Evolutionary conservation across 2,797 vertebrate species (phyloP).

Genomic region (Aythya fuligula): DNA sequence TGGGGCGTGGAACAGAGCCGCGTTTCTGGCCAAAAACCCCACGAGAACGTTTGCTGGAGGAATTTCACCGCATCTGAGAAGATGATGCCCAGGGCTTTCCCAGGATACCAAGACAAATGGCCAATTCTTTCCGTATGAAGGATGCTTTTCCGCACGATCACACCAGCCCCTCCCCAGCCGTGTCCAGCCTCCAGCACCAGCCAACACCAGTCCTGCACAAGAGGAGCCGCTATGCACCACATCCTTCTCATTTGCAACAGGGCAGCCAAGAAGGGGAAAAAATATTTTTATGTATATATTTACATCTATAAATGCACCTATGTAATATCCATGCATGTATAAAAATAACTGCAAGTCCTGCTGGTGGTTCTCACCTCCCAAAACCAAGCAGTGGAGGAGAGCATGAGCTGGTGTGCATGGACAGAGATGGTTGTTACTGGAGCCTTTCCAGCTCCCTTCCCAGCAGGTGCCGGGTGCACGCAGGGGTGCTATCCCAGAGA

Average conservation of each 20-base stretch:
- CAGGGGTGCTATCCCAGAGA: not conserved
- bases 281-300: not conserved
- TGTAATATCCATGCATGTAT: fast-evolving
- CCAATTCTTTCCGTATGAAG: slow-evolving; percentile 27
- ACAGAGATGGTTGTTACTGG: not conserved
- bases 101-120: slow-evolving; percentile 45
- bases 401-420: fast-evolving
- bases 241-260: not conserved
- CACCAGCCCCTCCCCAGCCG: not conserved
- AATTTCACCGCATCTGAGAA: not conserved
- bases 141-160: not conserved
- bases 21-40: not conserved
- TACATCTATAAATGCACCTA: not conserved
- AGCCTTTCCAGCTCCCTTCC: not conserved
- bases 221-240: fast-evolving
- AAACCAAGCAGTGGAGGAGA: not conserved
- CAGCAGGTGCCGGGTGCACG: not conserved
- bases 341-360: not conserved
- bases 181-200: not conserved
- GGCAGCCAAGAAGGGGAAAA: not conserved
- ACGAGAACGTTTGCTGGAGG: not conserved
- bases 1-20: not conserved
- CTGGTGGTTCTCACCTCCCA: not conserved
- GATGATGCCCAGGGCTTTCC: slow-evolving; percentile 40
- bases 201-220: not conserved